Base-by-base conservation (phyloP, 2,113 vertebrate genomes). In the Indicator indicator region DNA sequence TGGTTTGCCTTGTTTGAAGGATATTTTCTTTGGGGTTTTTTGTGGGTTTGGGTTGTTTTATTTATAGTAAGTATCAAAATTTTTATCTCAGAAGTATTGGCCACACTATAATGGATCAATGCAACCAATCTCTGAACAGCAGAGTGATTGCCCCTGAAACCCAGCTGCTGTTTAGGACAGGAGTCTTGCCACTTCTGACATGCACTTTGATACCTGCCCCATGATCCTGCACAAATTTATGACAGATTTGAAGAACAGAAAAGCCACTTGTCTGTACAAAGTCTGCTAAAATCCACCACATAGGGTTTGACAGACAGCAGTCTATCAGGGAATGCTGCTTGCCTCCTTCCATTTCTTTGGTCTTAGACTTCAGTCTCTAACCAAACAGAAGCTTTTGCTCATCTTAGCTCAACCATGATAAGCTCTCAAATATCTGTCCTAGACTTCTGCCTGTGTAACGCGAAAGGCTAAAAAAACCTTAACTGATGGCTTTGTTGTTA, bases 391-490 rank as follows among this genome's bases (percentile, higher is more conserved):
- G 33, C 52, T 76, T 89, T 65, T 60, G 36, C 62, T 70, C 75
- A 79, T 36, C 40, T 87, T 17, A 58, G 30, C 27, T 86, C 52
- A 79, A 16, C 30, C 16, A 76, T 48, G 67, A 48, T 48, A 67
- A 94, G 30, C 68, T 83, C 7, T 42, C 23, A 71, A 95, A 93
- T 86, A 93, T 82, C 93, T 96, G 60, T 88, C 68, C 87, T 60
- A 92, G 69, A 68, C 38, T 88, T 78, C 55, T 20, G 17, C 55
- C 65, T 4, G 8, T 56, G 92, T 62, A 19, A 46, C 18, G 42
- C 36, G 91, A 89, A 89, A 94, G 46, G 33, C 71, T 85, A 91
- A 85, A 88, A 89, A 56, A 94, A 95, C 86, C 58, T 69, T 81
- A 90, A 60, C 32, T 89, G 40, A 68, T 93, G 76, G 9, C 8